Conservation (phyloP, 2,113 vertebrate genomes). For the Python bivittatus region DNA sequence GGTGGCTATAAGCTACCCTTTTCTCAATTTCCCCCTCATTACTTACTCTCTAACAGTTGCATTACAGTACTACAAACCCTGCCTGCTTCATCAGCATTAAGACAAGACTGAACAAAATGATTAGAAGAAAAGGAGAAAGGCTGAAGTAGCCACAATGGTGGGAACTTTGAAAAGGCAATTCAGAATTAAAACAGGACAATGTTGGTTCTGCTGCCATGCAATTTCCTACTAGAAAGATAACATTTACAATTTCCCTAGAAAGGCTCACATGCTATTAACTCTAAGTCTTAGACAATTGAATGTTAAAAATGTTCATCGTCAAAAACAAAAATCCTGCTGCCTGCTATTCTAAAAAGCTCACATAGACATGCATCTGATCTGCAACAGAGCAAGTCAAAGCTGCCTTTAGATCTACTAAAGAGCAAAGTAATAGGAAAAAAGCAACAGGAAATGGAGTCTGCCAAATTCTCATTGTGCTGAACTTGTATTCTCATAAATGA, state of each 20-base stretch:
- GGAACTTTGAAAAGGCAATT: not conserved
- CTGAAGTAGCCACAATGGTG: not conserved
- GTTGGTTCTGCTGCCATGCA: not conserved
- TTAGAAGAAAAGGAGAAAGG: not conserved
- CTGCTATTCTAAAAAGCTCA: conserved; percentile 61
- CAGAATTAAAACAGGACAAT: not conserved
- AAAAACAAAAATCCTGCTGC: conserved; percentile 54
- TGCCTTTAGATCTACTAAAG: conserved; percentile 27
- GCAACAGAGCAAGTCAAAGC: conserved; percentile 38
- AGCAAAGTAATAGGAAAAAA: conserved; percentile 55
- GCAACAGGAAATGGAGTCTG: conserved; percentile 56
- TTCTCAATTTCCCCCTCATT: not conserved
- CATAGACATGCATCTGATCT: conserved; percentile 54
- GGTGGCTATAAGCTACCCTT: not conserved
- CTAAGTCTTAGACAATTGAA: conserved; percentile 39
- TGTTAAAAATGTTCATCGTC: conserved; percentile 57
- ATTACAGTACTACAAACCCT: not conserved
- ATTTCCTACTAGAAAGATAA: not conserved
- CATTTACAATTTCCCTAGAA: conserved; percentile 31
- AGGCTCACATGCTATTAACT: conserved; percentile 64
- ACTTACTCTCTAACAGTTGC: too few species aligned
- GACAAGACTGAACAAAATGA: not conserved
- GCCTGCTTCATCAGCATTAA: not conserved
- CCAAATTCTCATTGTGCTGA: conserved; percentile 57
- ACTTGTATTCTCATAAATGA: conserved; percentile 39